phyloP scores from a whole-genome alignment of 2,888 invertebrate species.

The Erebia palarica region DNA sequence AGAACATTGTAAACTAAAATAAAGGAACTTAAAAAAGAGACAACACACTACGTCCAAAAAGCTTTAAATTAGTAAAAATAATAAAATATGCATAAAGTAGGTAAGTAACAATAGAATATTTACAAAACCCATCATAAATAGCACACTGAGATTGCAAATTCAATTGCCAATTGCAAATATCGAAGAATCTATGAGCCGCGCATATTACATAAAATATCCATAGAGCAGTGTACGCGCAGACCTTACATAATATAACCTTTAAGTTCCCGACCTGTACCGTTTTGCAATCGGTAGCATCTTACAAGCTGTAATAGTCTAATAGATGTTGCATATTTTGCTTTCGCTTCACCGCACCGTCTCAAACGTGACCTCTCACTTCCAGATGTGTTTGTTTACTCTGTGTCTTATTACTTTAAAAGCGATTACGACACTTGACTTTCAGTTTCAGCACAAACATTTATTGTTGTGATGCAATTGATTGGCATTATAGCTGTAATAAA shows the following conservation, averaged over 20 bases:
- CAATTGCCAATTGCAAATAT: slow-evolving; percentile 35
- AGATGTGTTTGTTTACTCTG: slow-evolving; percentile 38
- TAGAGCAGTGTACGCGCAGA: slow-evolving; percentile 39
- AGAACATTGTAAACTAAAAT: too few relatives aligned
- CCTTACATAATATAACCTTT: slow-evolving; percentile 47
- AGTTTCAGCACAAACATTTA: slow-evolving; percentile 29
- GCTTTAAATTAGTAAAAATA: not conserved
- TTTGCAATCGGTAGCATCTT: slow-evolving; percentile 44
- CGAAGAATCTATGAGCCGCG: slow-evolving; percentile 31
- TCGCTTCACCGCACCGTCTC: slow-evolving; percentile 33
- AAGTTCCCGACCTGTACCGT: slow-evolving; percentile 34
- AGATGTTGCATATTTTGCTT: slow-evolving; percentile 40
- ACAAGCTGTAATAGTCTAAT: slow-evolving; percentile 34
- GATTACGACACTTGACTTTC: slow-evolving; percentile 31
- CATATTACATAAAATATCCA: slow-evolving; percentile 43
- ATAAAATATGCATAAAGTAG: not conserved
- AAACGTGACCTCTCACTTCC: slow-evolving; percentile 42
- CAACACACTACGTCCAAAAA: too few relatives aligned
- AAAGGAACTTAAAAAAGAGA: not conserved
- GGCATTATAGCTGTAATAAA: slow-evolving; percentile 21
- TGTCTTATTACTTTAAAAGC: slow-evolving; percentile 23
- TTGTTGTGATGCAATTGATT: slow-evolving; percentile 19
- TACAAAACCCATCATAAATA: slow-evolving; percentile 21
- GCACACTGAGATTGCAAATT: slow-evolving; percentile 19
- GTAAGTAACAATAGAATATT: not conserved